Base-by-base conservation (phyloP, 2,797 vertebrate genomes). In the Pteronotus mesoamericanus region DNA sequence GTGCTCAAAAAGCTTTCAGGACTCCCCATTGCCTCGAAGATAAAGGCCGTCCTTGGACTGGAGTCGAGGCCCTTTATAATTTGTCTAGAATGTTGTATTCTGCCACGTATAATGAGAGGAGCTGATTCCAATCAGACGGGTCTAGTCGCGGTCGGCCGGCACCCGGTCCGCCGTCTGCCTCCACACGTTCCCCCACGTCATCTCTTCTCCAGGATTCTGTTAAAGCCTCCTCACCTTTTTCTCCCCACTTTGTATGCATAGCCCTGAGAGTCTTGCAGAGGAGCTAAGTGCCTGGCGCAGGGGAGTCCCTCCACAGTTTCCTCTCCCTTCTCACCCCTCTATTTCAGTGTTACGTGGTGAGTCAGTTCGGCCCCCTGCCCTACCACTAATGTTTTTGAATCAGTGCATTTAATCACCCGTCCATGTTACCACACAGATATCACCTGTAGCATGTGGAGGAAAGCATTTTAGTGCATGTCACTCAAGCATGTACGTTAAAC, bases 1-100 rank as follows among this genome's bases (percentile, higher is more conserved):
- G 32, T 85, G 66, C 69, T 92, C 78, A 22, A 18, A 95, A 96
- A 89, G 69, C 96, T 89, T 80, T 94, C 59, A 55, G 83, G 64
- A 26, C 18, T 94, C 72, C 29, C 39, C 59, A 64, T n/a, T 37
- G 29, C 68, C 61, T 34, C 55, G 39, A 90, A 90, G 89, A 94
- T 92, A 86, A 94, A 92, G 85, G n/a, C 64, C n/a, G 24, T 85
- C 71, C 59, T 72, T 64, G 59, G 55, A 34, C 39, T 32, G 46
- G 72, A 94, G 85, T 22, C 2, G 21, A 84, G 29, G 10, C 86
- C 32, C 53, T 84, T 68, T 37, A 12, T 64, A 89, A 46, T 89
- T 94, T 92, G 26, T 39, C 55, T 16, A 15, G 39, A 86, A 44
- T 2, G 22, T 37, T 74, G 44, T 46, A 37, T 85, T 91, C 69